Conservation (phyloP, 1,140 invertebrate species). For the Bemisia tabaci region DNA sequence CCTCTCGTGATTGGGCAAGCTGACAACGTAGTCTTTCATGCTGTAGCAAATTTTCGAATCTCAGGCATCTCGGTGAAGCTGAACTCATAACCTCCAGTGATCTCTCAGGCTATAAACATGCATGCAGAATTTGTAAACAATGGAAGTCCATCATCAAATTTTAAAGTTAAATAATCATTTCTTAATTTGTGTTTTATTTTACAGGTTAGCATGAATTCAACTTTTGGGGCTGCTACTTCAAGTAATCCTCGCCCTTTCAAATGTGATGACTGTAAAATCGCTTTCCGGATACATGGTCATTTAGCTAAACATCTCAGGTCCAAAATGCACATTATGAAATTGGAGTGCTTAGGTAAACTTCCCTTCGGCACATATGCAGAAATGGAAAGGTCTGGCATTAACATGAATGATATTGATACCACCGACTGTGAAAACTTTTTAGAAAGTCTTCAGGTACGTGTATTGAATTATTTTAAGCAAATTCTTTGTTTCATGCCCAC, state of each 20-base stretch:
- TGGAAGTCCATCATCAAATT: too few relatives aligned
- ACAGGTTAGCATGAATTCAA: conserved; percentile 62
- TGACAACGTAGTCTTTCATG: too few relatives aligned
- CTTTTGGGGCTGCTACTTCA: conserved; percentile 65
- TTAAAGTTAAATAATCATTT: too few relatives aligned
- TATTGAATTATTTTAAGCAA: neutral
- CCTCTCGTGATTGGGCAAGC: too few relatives aligned
- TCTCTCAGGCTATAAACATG: too few relatives aligned
- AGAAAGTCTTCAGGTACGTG: conserved; percentile 56
- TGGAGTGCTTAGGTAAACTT: conserved; percentile 83
- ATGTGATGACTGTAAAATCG: conserved; percentile 88
- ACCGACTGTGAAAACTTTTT: conserved; percentile 87
- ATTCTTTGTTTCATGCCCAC: too few relatives aligned
- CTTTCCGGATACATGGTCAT: conserved; percentile 91
- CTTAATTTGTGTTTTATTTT: conserved; percentile 12
- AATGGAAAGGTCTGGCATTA: conserved; percentile 77
- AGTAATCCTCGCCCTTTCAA: conserved; percentile 88
- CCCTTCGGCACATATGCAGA: conserved; percentile 93
- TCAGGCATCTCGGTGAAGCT: too few relatives aligned
- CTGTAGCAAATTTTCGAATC: too few relatives aligned
- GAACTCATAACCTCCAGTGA: too few relatives aligned
- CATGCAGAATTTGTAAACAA: too few relatives aligned
- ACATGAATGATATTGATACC: conserved; percentile 85
- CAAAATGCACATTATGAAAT: conserved; percentile 91
- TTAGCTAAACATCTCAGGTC: conserved; percentile 90